Evolutionary conservation across 2,888 invertebrate genomes (phyloP), one percentile per base, ranked within the genome.

Genomic region (Chaetogeoica ovagalla): DNA sequence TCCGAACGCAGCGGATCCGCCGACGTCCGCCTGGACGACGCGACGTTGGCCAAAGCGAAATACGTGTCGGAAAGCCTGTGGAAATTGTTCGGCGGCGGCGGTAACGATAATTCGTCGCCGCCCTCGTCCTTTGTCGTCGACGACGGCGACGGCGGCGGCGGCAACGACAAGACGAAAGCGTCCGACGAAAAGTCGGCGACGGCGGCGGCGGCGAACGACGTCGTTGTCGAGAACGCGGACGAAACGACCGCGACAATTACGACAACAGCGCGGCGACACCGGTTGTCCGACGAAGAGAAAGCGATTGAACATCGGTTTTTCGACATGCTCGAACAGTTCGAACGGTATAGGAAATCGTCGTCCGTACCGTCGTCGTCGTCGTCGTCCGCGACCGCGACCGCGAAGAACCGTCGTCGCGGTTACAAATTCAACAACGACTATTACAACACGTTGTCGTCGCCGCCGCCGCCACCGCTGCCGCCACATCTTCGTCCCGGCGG

Each of bases 41-140:
- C 30, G 13, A 37, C 37, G 57, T 57, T 55, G n/a, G n/a, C 55
- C 55, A 70, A 70, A 37, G 70, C 70, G 37, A 55, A 57, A 15
- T 70, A 57, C 23, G 55, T 70, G 13, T 30, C 69, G 55, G 55
- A 70, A 17, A 70, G 55, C 37, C 37, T 70, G 70, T 55, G 70
- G 2, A 30, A 37, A 0, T 57, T 70, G 70, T 37, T 37, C n/a
- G 23, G 55, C 70, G 8, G 7, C 55, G 30, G 30, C 1, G 69
- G 30, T 43, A 39, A 39, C 8, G n/a, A n/a, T n/a, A n/a, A n/a
- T n/a, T n/a, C n/a, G n/a, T n/a, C n/a, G n/a, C 15, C 62, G 6
- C 19, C 19, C 37, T 17, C 37, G 63, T 8, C 8, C 2, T 15
- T 63, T 7, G 9, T 30, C 8, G 19, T n/a, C 57, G 17, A 6